These are phyloP conservation scores for Yponomeuta plumbellus DNA, from an alignment of 2,888 invertebrate species.

Conservation along the genomic window DNA sequence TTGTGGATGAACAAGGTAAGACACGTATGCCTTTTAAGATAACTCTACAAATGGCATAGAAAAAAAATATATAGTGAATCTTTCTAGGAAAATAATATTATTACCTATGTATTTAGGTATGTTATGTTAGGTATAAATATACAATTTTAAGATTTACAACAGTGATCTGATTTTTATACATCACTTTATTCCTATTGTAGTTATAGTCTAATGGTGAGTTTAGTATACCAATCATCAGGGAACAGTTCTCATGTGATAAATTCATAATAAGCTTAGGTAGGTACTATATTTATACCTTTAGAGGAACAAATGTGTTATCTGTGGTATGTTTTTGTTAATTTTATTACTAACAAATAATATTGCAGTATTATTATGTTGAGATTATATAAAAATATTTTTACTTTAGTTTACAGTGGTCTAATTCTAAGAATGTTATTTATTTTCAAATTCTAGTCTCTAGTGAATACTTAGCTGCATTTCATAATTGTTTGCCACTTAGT, in stretches of 20 bases:
- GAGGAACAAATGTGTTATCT: neutral
- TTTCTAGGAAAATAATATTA: neutral
- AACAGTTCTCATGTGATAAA: neutral
- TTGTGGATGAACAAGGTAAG: slow-evolving; percentile 22
- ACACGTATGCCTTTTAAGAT: neutral
- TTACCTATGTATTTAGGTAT: no score
- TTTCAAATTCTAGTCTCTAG: neutral
- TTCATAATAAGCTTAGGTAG: neutral
- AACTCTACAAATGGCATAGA: neutral
- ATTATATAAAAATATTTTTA: neutral
- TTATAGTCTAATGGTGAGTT: neutral
- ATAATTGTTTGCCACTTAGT: neutral
- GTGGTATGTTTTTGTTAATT: neutral
- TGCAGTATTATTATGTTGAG: neutral
- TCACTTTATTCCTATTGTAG: neutral
- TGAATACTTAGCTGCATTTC: neutral
- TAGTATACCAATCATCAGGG: neutral
- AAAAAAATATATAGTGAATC: neutral
- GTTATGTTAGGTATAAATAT: neutral
- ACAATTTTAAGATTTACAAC: neutral
- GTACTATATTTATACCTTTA: neutral
- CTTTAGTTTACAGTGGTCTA: neutral
- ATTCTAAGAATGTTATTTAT: neutral
- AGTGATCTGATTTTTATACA: neutral
- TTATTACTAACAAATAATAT: neutral